Base-by-base conservation (phyloP, 2,113 vertebrate genomes). In the Amblyornis subalaris region DNA sequence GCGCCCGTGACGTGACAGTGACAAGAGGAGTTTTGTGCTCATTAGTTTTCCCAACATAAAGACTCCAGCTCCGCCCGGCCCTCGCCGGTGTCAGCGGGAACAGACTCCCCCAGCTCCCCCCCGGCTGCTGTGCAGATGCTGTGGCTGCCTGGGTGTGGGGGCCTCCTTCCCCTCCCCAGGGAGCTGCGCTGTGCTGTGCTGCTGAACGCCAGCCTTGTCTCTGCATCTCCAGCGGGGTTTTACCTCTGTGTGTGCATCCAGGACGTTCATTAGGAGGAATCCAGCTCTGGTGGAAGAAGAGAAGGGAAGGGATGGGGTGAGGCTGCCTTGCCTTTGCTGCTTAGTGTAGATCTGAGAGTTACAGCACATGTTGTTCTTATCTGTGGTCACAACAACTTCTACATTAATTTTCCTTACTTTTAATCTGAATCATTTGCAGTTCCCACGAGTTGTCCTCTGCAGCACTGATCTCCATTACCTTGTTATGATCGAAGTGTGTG, bases 181-280 rank as follows among this genome's bases (percentile, higher is more conserved):
- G 19, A 86, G 62, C 69, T 15, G 4, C 4, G 4, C 75, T 14
- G 57, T 42, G 40, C 40, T n/a, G 6, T 0, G 0, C 71, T 7
- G 66, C 6, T 2, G 18, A n/a, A 0, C 36, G 1, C 7, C 26
- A 53, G 71, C 61, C 61, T 19, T 0, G 14, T 4, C 23, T 33
- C 53, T 33, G 19, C 26, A 3, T 1, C 73, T 3, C 0, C 14
- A 1, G 12, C 38, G 23, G 20, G 26, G 36, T 7, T 50, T 14
- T 7, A 22, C 17, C 48, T 42, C 44, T 0, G 2, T 1, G 25
- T 1, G 6, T 2, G 5, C 18, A 0, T 14, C 24, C 5, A 14
- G 69, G 70, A 26, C n/a, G 4, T 5, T 12, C 29, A 4, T 19
- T 4, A 53, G 64, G 50, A 6, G 31, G 36, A 4, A 20, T 5